A percentile compares a stretch with the other conserved stretches of the same genome.
These are phyloP conservation scores for Sycophaga agraensis DNA, from an alignment of 1,140 invertebrate species.

Conservation along the genomic window DNA sequence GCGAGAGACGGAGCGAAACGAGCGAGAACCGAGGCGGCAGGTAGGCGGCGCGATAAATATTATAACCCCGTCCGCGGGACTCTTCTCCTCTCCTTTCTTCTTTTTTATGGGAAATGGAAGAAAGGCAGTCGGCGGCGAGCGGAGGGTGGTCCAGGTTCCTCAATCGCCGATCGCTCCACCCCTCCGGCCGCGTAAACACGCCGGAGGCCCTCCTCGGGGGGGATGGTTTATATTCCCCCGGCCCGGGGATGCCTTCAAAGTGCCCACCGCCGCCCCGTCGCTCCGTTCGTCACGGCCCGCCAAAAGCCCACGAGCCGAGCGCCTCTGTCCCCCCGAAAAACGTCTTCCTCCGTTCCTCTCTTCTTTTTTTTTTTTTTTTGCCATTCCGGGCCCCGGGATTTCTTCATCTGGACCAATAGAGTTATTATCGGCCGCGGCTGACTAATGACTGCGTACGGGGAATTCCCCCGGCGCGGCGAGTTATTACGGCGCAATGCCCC, in stretches of 20 bases:
- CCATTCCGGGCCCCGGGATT: neutral
- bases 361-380: neutral
- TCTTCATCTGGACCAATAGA: too few relatives aligned
- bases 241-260: slow-evolving; percentile 23
- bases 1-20: neutral
- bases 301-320: slow-evolving; percentile 33
- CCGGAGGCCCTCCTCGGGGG: too few relatives aligned
- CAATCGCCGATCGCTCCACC: too few relatives aligned
- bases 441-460: too few relatives aligned
- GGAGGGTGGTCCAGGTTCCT: neutral
- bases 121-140: neutral
- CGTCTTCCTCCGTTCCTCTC: neutral
- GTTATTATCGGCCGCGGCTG: too few relatives aligned
- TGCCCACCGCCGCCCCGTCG: neutral
- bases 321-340: neutral
- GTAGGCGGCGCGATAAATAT: slow-evolving; percentile 28
- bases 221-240: too few relatives aligned
- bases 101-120: neutral
- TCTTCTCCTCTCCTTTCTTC: slow-evolving; percentile 24
- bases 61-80: neutral
- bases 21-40: slow-evolving; percentile 1
- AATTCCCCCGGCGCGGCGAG: too few relatives aligned
- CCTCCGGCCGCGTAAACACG: too few relatives aligned
- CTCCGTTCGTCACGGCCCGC: slow-evolving; percentile 40
- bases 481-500: too few relatives aligned